phyloP scores from a whole-genome alignment of 1,140 invertebrate genomes.

The Laupala kohalensis region DNA sequence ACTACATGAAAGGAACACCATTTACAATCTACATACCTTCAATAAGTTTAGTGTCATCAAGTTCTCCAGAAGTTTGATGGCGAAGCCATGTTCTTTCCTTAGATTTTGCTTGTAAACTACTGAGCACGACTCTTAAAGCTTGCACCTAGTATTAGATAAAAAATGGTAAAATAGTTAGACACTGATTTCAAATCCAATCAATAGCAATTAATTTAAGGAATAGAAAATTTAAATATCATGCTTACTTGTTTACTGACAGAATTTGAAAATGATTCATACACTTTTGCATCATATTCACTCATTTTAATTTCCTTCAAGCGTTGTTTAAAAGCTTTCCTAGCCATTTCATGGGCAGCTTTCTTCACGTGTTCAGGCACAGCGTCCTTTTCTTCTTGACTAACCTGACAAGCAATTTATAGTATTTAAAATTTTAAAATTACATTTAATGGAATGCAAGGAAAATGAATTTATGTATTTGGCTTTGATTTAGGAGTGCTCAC shows the following conservation, averaged over 20 bases:
- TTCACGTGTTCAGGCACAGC: conserved; percentile 78
- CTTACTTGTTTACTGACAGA: conserved; percentile 63
- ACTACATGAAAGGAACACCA: too few relatives aligned
- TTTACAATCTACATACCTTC: conserved; percentile 47
- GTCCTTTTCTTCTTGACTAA: conserved; percentile 81
- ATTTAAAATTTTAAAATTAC: too few relatives aligned
- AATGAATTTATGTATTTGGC: too few relatives aligned
- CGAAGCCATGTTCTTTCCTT: conserved; percentile 87
- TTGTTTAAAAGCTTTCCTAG: conserved; percentile 75
- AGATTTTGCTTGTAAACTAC: conserved; percentile 73
- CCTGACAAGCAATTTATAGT: conserved; percentile 39
- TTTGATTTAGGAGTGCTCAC: too few relatives aligned
- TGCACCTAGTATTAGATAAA: conserved; percentile 30
- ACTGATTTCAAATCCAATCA: neutral
- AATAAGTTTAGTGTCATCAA: conserved; percentile 91
- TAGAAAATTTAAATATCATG: neutral
- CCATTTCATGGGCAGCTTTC: conserved; percentile 85
- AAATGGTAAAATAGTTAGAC: neutral
- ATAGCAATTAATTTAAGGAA: neutral
- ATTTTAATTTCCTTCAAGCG: conserved; percentile 84
- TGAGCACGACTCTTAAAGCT: conserved; percentile 42
- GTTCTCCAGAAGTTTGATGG: conserved; percentile 85
- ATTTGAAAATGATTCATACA: conserved; percentile 70
- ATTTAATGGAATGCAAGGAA: too few relatives aligned
- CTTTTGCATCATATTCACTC: conserved; percentile 81